Conservation (phyloP, 1,140 invertebrate species). For the Procambarus clarkii region DNA sequence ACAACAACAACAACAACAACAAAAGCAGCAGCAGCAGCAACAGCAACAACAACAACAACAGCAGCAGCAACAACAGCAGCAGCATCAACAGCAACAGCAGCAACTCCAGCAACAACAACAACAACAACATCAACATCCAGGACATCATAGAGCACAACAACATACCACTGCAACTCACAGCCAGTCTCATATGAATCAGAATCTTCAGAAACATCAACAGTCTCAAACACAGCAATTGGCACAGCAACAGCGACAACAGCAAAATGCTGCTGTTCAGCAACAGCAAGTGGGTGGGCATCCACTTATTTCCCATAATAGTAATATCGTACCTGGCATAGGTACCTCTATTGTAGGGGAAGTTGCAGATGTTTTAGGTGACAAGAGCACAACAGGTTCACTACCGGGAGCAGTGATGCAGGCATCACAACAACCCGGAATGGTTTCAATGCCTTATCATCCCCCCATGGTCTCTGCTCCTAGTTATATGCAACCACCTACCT, state of each 20-base stretch:
- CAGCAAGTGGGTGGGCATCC: constrained; percentile 53
- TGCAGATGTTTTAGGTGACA: constrained; percentile 42
- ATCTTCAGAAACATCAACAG: constrained; percentile 52
- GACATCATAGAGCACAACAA: constrained; percentile 36
- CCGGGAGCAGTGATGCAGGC: constrained; percentile 51
- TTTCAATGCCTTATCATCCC: constrained; percentile 55
- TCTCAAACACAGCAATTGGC: constrained; percentile 42
- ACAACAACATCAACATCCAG: constrained; percentile 42
- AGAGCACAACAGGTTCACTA: constrained; percentile 34
- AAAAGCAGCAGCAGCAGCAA: no score
- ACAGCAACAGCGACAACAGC: constrained; percentile 50
- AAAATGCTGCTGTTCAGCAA: constrained; percentile 57
- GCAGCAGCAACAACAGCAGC: constrained; percentile 30
- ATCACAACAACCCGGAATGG: constrained; percentile 50
- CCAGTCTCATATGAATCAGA: constrained; percentile 45
- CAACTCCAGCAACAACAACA: constrained; percentile 33
- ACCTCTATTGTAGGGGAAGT: constrained; percentile 39
- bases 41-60: constrained; percentile 46
- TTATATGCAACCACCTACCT: constrained; percentile 65
- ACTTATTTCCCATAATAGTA: constrained; percentile 40
- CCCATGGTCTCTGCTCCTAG: constrained; percentile 60
- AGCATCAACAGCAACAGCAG: constrained; percentile 37
- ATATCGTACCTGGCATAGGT: constrained; percentile 37
- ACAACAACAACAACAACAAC: constrained; percentile 39
- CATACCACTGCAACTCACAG: constrained; percentile 26